Evolutionary conservation across 23 tunicate species (phyloP), one percentile per base, ranked within the genome.

Genomic region (Halocynthia roretzi): DNA sequence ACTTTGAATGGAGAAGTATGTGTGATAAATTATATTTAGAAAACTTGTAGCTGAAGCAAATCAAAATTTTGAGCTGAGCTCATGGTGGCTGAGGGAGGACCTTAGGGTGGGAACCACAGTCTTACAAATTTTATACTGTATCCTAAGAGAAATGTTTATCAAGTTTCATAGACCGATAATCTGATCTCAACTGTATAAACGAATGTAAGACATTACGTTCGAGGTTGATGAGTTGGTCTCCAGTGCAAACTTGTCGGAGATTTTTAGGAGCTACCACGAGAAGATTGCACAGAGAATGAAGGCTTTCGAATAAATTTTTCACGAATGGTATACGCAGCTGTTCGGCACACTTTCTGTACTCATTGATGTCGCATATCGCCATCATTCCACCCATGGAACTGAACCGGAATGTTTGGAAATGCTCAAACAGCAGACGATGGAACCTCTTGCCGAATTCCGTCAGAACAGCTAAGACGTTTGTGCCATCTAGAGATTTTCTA

Each of bases 341-440:
- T 48, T 80, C 77, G 11, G 95, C 95, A 77, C 80, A 85, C 78
- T 85, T 79, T 51, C 97, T 82, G 68, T 94, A 94, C 71, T 84
- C 87, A 15, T 80, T 94, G 20, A 94, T 82, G 65, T 94, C 98
- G 71, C 98, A 94, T 7, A 87, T 94, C 14, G 95, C 98, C 98
- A 94, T 84, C 95, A 94, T 94, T 5, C 91, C 94, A 49, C 98
- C 98, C 84, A 81, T 84, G 31, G 90, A 87, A 51, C 82, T 80
- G 77, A 83, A 94, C 7, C 89, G 62, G 64, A 75, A 93, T 55
- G 80, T 89, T 62, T 94, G 98, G 44, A 94, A 81, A 71, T 94
- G 98, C 50, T 94, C 98, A 66, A 83, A 87, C 10, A 94, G 76
- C 55, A 94, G 77, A 68, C 88, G 77, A 67, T 91, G 97, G 62